Evolutionary conservation across 2,113 vertebrate species (phyloP).

Genomic region (Pachyramphus minor): DNA sequence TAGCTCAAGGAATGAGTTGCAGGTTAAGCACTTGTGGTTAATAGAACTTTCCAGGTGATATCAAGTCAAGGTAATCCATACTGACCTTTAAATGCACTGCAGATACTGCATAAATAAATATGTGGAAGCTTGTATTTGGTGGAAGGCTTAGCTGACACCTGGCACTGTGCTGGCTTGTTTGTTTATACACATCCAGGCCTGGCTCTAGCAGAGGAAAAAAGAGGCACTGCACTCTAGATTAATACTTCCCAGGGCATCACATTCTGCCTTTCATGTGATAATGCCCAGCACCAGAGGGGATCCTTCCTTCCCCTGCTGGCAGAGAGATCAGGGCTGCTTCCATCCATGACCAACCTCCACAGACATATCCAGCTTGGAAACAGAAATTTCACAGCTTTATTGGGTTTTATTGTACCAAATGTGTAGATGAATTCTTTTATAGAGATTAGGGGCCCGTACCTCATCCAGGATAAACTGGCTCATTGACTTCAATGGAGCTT

Average conservation of each 20-base stretch:
- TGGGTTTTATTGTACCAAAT: slow-evolving; percentile 11
- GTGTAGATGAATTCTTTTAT: background rate
- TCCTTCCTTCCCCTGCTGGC: background rate
- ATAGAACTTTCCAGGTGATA: background rate
- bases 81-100: background rate
- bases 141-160: background rate
- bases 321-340: background rate
- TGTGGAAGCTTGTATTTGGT: background rate
- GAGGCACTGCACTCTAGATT: background rate
- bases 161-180: background rate
- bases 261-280: background rate
- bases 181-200: background rate
- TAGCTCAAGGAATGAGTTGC: background rate
- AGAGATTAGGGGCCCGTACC: background rate
- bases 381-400: background rate
- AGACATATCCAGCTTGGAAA: background rate
- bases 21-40: background rate
- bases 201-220: background rate
- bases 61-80: background rate
- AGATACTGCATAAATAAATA: background rate
- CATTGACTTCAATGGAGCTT: background rate
- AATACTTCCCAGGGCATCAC: background rate
- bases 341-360: background rate
- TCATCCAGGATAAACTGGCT: background rate
- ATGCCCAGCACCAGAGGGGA: background rate